A percentile compares a stretch with the other conserved stretches of the same genome.
phyloP scores from a whole-genome alignment of 2,797 vertebrate genomes.

The Coregonus suidteri region DNA sequence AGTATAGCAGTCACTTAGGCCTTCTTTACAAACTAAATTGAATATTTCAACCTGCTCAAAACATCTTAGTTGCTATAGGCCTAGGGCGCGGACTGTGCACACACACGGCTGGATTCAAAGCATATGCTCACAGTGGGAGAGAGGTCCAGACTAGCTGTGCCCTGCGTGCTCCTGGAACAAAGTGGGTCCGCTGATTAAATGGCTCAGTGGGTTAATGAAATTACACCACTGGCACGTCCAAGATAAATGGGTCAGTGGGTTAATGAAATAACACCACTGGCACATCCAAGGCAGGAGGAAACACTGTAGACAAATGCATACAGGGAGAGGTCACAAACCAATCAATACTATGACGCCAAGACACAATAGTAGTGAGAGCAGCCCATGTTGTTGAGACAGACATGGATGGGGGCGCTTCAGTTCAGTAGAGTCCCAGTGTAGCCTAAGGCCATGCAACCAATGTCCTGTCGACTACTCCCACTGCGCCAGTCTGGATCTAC shows the following conservation, averaged over 20 bases:
- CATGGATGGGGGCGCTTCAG: too few relatives aligned
- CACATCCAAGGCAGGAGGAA: not conserved
- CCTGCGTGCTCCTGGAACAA: not conserved
- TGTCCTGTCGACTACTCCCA: not conserved
- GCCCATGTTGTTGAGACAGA: too few relatives aligned
- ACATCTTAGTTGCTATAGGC: too few relatives aligned
- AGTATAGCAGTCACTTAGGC: too few relatives aligned
- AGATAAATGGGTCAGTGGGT: conserved; percentile 20
- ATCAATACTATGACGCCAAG: too few relatives aligned
- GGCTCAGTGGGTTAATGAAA: conserved; percentile 14
- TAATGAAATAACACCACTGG: conserved; percentile 8
- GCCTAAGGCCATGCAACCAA: not conserved
- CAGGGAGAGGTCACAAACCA: not conserved
- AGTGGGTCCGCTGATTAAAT: conserved; percentile 16
- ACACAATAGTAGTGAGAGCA: too few relatives aligned
- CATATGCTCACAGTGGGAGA: conserved; percentile 11
- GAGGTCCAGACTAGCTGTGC: not conserved
- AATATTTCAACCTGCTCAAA: too few relatives aligned
- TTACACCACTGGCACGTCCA: not conserved
- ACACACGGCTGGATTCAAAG: not conserved
- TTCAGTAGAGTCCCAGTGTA: not conserved
- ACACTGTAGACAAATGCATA: not conserved
- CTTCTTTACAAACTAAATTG: too few relatives aligned
- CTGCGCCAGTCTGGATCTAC: not conserved
- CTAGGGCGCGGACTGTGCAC: too few relatives aligned